Evolutionary conservation across 2,113 vertebrate species (phyloP), one percentile per base, ranked within the genome.

Genomic region (Oophaga pumilio): DNA sequence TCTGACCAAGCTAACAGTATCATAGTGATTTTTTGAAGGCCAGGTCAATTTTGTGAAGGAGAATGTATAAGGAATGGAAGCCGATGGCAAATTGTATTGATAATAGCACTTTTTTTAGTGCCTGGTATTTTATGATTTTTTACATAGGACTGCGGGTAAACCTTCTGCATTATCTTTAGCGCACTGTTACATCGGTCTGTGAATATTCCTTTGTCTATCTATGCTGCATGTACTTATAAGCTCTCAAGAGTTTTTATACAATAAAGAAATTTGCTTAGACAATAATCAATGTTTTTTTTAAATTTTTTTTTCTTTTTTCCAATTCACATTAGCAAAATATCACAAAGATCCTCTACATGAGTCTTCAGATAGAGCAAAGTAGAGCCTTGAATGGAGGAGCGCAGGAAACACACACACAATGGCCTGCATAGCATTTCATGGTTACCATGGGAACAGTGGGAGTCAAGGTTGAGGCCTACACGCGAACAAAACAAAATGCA

Each of bases 401-500:
- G 8, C 22, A 4, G 20, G 49, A 56, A 64, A 68, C 33, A 76
- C 56, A 43, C n/a, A 49, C 56, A 77, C 80, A 83, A 83, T 83
- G 60, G 57, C 18, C 59, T 77, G 22, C 85, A 78, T 53, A 66
- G 74, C 57, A 86, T 86, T 66, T 78, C 85, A 78, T 24, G 33
- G 85, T 86, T 86, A 22, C 85, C 60, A 78, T 53, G n/a, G 85
- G 68, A 86, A 86, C 71, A 49, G 28, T 8, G 18, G 26, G 74
- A 78, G 85, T 86, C 74, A 86, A 86, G 85, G 85, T 28, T 85
- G 73, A 76, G 56, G 84, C 84, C 84, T 77, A 74, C 57, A 76
- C 68, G 60, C 43, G 62, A 85, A 86, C 64, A 50, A 4, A 86
- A 59, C 49, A 86, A 86, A 66, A 52, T 78, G 60, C 43, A 18